phyloP scores from a whole-genome alignment of 2,888 invertebrate genomes.

The Phragmatobia fuliginosa region DNA sequence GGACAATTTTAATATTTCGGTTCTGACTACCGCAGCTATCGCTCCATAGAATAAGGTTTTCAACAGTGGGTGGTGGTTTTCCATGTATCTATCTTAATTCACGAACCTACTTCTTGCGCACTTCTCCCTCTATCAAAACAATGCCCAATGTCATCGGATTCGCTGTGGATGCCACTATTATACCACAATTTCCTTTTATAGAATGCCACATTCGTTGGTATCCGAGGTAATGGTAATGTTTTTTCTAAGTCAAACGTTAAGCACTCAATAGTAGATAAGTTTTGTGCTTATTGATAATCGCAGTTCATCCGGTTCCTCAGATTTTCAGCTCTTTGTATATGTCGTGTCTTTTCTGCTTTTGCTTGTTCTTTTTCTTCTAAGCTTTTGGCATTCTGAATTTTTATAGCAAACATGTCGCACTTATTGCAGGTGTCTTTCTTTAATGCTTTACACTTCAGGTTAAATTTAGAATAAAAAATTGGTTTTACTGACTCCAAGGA shows the following conservation, averaged over 20 bases:
- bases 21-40: slow-evolving; percentile 8
- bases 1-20: slow-evolving; percentile 5
- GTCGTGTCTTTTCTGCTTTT: too few species aligned
- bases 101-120: slow-evolving; percentile 3
- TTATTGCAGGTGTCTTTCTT: slow-evolving; percentile 25
- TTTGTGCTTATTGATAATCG: slow-evolving; percentile 25
- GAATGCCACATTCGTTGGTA: slow-evolving; percentile 19
- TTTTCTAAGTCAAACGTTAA: slow-evolving; percentile 28
- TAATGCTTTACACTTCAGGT: slow-evolving; percentile 19
- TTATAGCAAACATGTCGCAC: slow-evolving; percentile 18
- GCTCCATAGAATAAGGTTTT: neutral
- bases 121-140: slow-evolving; percentile 5
- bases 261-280: slow-evolving; percentile 22
- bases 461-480: slow-evolving; percentile 8
- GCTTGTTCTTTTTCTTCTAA: slow-evolving; percentile 15
- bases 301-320: slow-evolving; percentile 9
- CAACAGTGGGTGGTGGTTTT: neutral
- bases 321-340: slow-evolving; percentile 18
- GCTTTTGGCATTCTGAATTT: slow-evolving; percentile 19
- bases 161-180: slow-evolving; percentile 1
- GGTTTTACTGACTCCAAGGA: too few species aligned
- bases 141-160: neutral
- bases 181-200: slow-evolving; percentile 5
- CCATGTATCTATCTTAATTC: neutral
- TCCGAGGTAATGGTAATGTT: slow-evolving; percentile 29